Percentiles rank a stretch among this genome's conserved stretches.
phyloP scores from a whole-genome alignment of 2,888 invertebrate species.

The Acronicta alni region DNA sequence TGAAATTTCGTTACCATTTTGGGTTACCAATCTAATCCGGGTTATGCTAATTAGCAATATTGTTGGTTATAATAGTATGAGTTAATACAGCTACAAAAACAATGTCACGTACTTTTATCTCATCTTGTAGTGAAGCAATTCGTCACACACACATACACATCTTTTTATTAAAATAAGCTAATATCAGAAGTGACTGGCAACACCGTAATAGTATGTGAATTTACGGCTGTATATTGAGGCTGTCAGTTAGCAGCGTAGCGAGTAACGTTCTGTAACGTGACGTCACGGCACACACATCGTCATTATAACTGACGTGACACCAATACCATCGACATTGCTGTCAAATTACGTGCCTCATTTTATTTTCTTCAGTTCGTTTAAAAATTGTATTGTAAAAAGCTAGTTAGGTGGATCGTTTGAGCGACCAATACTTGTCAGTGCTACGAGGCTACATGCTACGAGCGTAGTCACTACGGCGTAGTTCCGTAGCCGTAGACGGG shows the following conservation, averaged over 20 bases:
- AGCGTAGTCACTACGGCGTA: slow-evolving; percentile 43
- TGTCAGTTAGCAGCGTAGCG: slow-evolving; percentile 16
- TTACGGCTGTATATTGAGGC: slow-evolving; percentile 13
- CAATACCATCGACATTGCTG: slow-evolving; percentile 4
- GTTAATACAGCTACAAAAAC: too few species aligned
- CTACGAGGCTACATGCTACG: slow-evolving; percentile 47
- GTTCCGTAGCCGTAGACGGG: slow-evolving; percentile 30
- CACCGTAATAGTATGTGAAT: not conserved
- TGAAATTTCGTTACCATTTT: too few species aligned
- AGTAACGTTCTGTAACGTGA: slow-evolving; percentile 14
- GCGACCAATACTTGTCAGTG: slow-evolving; percentile 13
- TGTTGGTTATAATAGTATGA: too few species aligned
- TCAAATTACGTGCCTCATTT: not conserved
- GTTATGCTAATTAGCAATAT: too few species aligned
- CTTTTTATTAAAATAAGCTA: not conserved
- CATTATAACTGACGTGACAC: slow-evolving; percentile 29
- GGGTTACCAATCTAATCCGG: too few species aligned
- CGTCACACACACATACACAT: too few species aligned
- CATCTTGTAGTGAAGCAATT: too few species aligned
- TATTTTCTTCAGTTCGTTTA: not conserved
- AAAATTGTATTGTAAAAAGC: slow-evolving; percentile 8
- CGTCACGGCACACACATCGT: slow-evolving; percentile 17
- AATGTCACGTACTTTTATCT: too few species aligned
- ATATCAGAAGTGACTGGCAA: not conserved
- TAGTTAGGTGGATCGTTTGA: slow-evolving; percentile 30